These are phyloP conservation scores for Myopa tessellatipennis DNA, from an alignment of 2,888 invertebrate genomes.

Conservation along the genomic window DNA sequence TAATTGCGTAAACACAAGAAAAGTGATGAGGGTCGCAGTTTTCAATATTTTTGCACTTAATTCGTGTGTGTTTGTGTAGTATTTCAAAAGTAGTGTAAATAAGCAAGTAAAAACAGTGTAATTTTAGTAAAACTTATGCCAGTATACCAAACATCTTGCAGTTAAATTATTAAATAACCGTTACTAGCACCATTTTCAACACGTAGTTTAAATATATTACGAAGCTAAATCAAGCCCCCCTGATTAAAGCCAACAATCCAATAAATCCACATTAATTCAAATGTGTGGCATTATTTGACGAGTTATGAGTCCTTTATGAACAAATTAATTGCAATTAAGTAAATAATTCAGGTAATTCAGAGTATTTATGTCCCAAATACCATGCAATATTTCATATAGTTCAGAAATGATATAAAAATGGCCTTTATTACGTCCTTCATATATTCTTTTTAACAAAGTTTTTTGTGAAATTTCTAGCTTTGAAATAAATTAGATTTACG, in stretches of 20 bases:
- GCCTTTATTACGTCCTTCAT: too few relatives aligned
- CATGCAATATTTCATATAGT: background rate
- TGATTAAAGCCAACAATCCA: background rate
- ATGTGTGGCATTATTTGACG: background rate
- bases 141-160: background rate
- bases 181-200: constrained; percentile 17
- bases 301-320: background rate
- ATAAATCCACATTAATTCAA: too few relatives aligned
- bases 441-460: background rate
- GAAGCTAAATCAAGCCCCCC: background rate
- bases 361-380: background rate
- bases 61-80: background rate
- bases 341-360: background rate
- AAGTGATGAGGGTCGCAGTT: background rate
- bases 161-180: background rate
- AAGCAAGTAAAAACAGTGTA: background rate
- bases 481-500: too few relatives aligned
- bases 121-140: background rate
- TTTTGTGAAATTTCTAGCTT: too few relatives aligned
- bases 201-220: background rate
- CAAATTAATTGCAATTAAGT: background rate
- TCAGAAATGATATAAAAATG: too few relatives aligned
- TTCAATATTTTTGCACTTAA: background rate
- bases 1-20: background rate
- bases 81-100: background rate